Evolutionary conservation across 2,797 vertebrate genomes (phyloP).

Genomic region (Steatocranus sp.): DNA sequence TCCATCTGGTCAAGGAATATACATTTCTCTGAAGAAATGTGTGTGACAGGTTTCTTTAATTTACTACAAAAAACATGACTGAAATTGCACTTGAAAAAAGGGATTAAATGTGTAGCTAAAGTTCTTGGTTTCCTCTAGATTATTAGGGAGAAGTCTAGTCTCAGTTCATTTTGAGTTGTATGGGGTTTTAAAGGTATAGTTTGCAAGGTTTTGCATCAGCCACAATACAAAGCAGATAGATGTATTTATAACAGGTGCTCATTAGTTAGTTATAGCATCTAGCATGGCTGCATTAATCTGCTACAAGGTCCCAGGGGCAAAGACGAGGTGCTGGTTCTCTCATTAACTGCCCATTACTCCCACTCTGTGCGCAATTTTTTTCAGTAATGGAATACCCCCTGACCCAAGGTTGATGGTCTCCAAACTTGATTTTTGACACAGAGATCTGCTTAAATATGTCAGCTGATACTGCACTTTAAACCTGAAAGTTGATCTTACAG

Average conservation of each 20-base stretch:
- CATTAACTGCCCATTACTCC: neutral
- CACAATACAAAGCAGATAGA: neutral
- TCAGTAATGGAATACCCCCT: neutral
- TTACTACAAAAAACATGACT: neutral
- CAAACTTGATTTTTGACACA: neutral
- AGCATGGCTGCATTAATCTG: neutral
- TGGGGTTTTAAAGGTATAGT: neutral
- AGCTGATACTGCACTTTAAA: neutral
- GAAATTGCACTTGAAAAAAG: neutral
- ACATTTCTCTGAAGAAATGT: neutral
- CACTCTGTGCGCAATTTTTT: neutral
- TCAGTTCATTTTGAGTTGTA: neutral
- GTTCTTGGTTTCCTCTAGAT: neutral
- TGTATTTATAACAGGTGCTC: neutral
- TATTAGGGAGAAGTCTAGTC: neutral
- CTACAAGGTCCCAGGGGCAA: neutral
- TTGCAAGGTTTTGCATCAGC: neutral
- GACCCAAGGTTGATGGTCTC: neutral
- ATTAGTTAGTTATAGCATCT: neutral
- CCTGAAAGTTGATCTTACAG: neutral
- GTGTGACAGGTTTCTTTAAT: accelerated
- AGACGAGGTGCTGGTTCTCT: neutral
- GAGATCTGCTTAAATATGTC: neutral
- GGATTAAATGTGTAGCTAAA: neutral
- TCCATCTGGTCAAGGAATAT: neutral